Percentiles rank a stretch among this genome's conserved stretches.
These are phyloP conservation scores for Microcebus tavaratra DNA, from an alignment of 2,113 vertebrate genomes.

Conservation along the genomic window DNA sequence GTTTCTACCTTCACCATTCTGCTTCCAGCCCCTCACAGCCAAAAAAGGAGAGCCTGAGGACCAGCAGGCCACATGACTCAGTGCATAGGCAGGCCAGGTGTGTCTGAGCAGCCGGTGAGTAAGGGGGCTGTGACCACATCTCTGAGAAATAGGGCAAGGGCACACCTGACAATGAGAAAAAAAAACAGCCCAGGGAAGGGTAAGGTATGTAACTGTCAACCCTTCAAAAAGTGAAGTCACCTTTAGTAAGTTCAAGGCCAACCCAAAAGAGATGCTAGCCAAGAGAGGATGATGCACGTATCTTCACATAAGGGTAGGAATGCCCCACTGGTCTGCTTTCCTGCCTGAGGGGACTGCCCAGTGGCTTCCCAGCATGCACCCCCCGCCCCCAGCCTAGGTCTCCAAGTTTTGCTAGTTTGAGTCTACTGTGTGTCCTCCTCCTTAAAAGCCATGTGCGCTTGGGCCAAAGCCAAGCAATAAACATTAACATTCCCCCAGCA, in stretches of 20 bases:
- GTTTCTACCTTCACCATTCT: neutral
- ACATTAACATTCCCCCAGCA: neutral
- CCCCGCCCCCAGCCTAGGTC: neutral
- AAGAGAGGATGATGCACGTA: neutral
- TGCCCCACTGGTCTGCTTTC: neutral
- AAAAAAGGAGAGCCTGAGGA: too few relatives aligned
- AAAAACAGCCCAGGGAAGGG: neutral
- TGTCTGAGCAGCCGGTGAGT: neutral
- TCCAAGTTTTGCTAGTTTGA: neutral
- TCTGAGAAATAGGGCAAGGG: neutral
- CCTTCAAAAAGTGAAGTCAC: neutral
- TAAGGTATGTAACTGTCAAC: neutral
- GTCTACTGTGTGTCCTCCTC: neutral
- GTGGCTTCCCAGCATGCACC: neutral
- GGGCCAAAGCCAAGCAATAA: conserved; percentile 45
- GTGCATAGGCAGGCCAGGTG: neutral
- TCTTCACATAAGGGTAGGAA: neutral
- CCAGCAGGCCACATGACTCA: neutral
- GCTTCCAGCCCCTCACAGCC: neutral
- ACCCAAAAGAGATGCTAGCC: neutral
- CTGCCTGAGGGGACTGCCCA: neutral
- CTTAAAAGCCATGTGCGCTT: neutral
- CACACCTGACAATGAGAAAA: neutral
- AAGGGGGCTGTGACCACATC: neutral
- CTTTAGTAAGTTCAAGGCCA: neutral